Evolutionary conservation across 2,113 vertebrate species (phyloP).

Genomic region (Parus major): DNA sequence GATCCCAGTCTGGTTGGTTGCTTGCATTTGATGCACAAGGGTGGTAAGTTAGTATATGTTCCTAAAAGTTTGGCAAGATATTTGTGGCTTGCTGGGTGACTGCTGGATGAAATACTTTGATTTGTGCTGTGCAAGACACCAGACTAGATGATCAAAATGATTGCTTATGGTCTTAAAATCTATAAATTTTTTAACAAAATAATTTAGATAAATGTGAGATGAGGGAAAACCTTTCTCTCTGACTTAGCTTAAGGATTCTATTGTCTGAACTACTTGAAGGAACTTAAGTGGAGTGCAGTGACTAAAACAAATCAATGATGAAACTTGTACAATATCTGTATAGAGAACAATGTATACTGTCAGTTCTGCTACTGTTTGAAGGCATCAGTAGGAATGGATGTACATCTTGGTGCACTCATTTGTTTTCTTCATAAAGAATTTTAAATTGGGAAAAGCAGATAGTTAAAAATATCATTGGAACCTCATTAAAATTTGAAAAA

Average conservation of each 20-base stretch:
- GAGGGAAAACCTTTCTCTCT: not conserved
- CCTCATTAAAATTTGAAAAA: not conserved
- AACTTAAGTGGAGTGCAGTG: not conserved
- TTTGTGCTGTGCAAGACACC: not conserved
- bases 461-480: not conserved
- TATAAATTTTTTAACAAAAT: not conserved
- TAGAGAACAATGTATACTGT: not conserved
- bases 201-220: not conserved
- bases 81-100: not conserved
- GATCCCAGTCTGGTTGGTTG: not conserved
- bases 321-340: not conserved
- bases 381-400: not conserved
- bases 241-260: not conserved
- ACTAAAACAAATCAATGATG: not conserved
- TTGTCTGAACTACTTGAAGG: not conserved
- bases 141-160: not conserved
- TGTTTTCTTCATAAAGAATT: not conserved
- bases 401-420: not conserved
- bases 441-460: not conserved
- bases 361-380: not conserved
- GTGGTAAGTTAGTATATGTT: fast-evolving
- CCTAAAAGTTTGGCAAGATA: not conserved
- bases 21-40: not conserved
- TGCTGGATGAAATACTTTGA: not conserved
- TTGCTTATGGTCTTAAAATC: not conserved